Evolutionary conservation across 2,113 vertebrate genomes (phyloP).

Genomic region (Cottus gobio): DNA sequence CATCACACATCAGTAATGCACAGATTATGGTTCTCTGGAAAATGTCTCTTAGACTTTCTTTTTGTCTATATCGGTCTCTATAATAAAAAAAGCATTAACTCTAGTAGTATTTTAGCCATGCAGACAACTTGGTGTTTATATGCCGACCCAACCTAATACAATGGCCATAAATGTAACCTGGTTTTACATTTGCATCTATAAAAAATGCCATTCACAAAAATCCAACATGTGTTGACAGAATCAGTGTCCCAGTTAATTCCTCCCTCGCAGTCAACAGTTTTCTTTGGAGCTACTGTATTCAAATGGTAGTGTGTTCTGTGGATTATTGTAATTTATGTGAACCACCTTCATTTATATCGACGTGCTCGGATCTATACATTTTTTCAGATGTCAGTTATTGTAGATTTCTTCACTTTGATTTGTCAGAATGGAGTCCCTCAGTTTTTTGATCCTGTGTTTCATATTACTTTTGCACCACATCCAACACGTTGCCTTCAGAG

Average conservation of each 20-base stretch:
- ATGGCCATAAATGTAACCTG: neutral
- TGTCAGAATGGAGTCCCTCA: neutral
- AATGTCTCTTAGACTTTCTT: neutral
- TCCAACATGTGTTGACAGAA: neutral
- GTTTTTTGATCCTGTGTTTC: neutral
- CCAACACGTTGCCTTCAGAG: neutral
- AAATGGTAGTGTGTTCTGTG: neutral
- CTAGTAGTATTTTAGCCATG: neutral
- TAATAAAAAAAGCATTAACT: neutral
- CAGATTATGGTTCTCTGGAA: neutral
- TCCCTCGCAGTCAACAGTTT: neutral
- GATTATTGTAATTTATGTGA: neutral
- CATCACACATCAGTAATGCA: neutral
- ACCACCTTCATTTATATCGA: neutral
- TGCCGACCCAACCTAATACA: neutral
- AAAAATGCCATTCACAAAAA: neutral
- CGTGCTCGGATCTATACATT: neutral
- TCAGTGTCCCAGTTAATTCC: neutral
- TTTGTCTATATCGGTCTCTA: neutral
- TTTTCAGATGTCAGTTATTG: neutral
- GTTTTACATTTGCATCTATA: neutral
- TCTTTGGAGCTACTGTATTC: neutral
- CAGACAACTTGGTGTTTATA: neutral
- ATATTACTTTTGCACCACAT: slow-evolving; percentile 12
- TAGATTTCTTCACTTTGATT: neutral